Evolutionary conservation across 2,113 vertebrate species (phyloP).

Genomic region (Nibea coibor): DNA sequence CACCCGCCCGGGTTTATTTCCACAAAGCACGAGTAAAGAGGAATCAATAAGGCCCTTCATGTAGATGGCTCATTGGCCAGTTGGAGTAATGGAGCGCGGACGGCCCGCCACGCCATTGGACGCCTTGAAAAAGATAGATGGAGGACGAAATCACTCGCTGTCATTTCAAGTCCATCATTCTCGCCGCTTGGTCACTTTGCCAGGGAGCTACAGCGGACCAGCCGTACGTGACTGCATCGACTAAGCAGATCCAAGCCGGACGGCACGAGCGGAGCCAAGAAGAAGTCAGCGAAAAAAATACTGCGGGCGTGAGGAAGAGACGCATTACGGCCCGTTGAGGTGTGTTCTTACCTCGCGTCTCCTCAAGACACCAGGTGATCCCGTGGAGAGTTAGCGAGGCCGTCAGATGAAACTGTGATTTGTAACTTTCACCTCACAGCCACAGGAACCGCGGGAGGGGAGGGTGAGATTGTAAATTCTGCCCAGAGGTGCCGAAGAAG

Average conservation of each 20-base stretch:
- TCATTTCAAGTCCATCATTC: slow-evolving; percentile 72
- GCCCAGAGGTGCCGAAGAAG: slow-evolving; percentile 58
- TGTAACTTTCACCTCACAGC: slow-evolving; percentile 67
- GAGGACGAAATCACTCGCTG: slow-evolving; percentile 56
- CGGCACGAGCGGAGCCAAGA: slow-evolving; percentile 4
- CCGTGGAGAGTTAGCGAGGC: slow-evolving; percentile 42
- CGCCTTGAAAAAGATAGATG: slow-evolving; percentile 68
- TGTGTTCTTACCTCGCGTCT: slow-evolving; percentile 52
- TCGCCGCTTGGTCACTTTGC: slow-evolving; percentile 63
- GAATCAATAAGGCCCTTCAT: slow-evolving; percentile 73
- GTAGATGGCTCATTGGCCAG: slow-evolving; percentile 74
- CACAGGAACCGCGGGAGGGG: slow-evolving; percentile 9
- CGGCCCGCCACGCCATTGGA: slow-evolving; percentile 46
- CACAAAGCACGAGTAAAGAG: slow-evolving; percentile 66
- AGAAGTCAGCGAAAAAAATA: slow-evolving; percentile 30
- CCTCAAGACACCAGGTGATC: slow-evolving; percentile 52
- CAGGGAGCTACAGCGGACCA: slow-evolving; percentile 19
- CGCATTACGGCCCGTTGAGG: slow-evolving; percentile 35
- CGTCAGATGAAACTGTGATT: slow-evolving; percentile 62
- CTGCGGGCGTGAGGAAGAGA: slow-evolving; percentile 30
- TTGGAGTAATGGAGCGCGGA: slow-evolving; percentile 66
- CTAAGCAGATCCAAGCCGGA: slow-evolving; percentile 38
- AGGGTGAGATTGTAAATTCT: slow-evolving; percentile 56
- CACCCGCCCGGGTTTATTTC: slow-evolving; percentile 53
- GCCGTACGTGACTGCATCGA: slow-evolving; percentile 33